Conservation (phyloP, 2,113 vertebrate genomes). For the Gallinago undulata region DNA sequence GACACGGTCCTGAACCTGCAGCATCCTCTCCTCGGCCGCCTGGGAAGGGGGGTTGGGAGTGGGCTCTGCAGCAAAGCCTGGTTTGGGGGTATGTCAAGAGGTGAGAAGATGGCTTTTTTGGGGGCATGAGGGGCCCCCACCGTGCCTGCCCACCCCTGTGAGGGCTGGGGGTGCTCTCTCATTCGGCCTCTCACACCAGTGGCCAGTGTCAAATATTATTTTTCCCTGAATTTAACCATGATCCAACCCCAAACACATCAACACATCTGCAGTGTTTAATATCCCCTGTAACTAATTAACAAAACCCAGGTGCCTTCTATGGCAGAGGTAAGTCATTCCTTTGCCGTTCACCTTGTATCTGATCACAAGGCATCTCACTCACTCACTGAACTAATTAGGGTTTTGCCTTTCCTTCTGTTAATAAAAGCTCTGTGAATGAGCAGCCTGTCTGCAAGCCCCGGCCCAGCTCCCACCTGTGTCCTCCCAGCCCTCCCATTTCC, state of each 20-base stretch:
- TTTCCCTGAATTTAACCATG: not conserved
- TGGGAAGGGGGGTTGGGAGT: not conserved
- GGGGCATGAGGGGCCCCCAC: not conserved
- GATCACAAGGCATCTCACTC: conserved; percentile 24
- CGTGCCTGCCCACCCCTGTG: not conserved
- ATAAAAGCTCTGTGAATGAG: not conserved
- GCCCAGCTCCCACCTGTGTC: not conserved
- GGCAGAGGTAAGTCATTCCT: not conserved
- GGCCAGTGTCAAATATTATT: not conserved
- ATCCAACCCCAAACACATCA: not conserved
- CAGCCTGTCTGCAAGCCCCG: not conserved
- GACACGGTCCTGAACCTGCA: not conserved
- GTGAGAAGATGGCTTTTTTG: not conserved
- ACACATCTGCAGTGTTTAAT: not conserved
- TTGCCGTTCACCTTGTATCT: not conserved
- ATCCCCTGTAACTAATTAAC: not conserved
- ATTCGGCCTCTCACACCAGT: fast-evolving
- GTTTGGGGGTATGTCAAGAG: not conserved
- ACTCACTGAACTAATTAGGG: conserved; percentile 3
- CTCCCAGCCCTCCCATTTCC: not conserved
- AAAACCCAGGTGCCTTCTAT: not conserved
- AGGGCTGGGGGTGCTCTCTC: not conserved
- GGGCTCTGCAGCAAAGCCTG: not conserved
- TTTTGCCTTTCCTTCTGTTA: conserved; percentile 9
- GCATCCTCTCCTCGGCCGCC: not conserved